Percentiles rank a stretch among this genome's conserved stretches.
phyloP scores from a whole-genome alignment of 2,888 invertebrate genomes.

The Eristalinus sepulchralis region DNA sequence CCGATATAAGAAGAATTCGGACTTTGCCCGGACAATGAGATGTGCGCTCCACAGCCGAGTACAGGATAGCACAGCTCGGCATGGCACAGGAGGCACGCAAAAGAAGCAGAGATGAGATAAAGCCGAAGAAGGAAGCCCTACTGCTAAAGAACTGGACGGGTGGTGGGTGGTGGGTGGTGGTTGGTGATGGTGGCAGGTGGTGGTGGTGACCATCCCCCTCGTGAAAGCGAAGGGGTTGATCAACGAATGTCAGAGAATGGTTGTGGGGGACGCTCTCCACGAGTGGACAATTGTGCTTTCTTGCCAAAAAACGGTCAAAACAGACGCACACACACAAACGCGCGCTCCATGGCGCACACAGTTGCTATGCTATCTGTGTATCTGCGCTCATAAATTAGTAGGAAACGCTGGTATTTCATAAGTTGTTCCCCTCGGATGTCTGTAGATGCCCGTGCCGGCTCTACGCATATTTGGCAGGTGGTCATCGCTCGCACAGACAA shows the following conservation, averaged over 20 bases:
- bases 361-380: constrained; percentile 74
- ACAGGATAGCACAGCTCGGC: neutral
- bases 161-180: neutral
- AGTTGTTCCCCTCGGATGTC: constrained; percentile 53
- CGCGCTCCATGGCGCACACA: constrained; percentile 57
- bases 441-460: constrained; percentile 30
- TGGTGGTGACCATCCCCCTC: neutral
- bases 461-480: constrained; percentile 60
- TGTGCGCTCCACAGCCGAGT: neutral
- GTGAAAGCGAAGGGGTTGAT: constrained; percentile 51
- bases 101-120: constrained; percentile 42
- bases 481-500: constrained; percentile 26
- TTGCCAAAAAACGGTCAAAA: constrained; percentile 72
- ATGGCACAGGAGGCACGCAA: constrained; percentile 22
- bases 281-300: constrained; percentile 71
- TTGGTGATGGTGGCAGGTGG: neutral
- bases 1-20: constrained; percentile 68
- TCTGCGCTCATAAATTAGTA: constrained; percentile 63
- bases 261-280: constrained; percentile 52
- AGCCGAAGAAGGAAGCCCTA: constrained; percentile 47
- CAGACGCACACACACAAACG: constrained; percentile 59
- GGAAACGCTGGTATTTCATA: constrained; percentile 62
- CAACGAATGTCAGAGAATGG: constrained; percentile 9
- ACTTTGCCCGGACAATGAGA: constrained; percentile 57
- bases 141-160: neutral